Evolutionary conservation across 2,113 vertebrate species (phyloP), one percentile per base, ranked within the genome.

Genomic region (Psilopogon haemacephalus): DNA sequence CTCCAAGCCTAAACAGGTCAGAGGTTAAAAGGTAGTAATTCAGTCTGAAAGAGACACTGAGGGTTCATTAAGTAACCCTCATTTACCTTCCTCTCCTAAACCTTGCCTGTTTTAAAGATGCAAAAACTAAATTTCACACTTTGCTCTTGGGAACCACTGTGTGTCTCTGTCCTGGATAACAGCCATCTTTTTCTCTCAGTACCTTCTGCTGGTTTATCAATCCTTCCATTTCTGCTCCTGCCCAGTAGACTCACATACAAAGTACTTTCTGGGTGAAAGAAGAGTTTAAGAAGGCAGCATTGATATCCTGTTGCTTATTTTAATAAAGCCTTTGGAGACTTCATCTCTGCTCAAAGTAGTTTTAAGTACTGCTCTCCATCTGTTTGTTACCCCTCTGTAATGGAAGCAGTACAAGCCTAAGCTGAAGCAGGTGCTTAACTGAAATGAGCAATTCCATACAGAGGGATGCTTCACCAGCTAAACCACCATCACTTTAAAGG

Each of bases 101-200:
- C 7, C 12, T 58, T 6, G 11, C 24, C 9, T 46, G 21, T 44
- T 73, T 44, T 81, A 11, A n/a, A 70, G 54, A 37, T 52, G 8
- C 42, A 55, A 28, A 59, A 32, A 14, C 8, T 50, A 8, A 60
- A 3, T 82, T 78, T 78, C 23, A 32, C 15, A 37, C 15, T 68
- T 30, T 40, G 19, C 2, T 38, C 4, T 54, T 54, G 21, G 8
- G 24, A 69, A 27, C 6, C 0, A 0, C 8, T 26, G 33, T 6
- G 7, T 32, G 20, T 72, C 40, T 68, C 33, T 91, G 37, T 12
- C 6, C 20, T 59, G 11, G 15, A 5, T 68, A 26, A 72, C 20
- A 64, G 3, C 4, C 33, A 50, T 6, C 24, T 37, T 37, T 24
- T 37, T 5, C 21, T 46, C 30, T 69, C 33, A 18, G 35, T 35